phyloP scores from a whole-genome alignment of 2,797 vertebrate genomes.

The Periparus ater region DNA sequence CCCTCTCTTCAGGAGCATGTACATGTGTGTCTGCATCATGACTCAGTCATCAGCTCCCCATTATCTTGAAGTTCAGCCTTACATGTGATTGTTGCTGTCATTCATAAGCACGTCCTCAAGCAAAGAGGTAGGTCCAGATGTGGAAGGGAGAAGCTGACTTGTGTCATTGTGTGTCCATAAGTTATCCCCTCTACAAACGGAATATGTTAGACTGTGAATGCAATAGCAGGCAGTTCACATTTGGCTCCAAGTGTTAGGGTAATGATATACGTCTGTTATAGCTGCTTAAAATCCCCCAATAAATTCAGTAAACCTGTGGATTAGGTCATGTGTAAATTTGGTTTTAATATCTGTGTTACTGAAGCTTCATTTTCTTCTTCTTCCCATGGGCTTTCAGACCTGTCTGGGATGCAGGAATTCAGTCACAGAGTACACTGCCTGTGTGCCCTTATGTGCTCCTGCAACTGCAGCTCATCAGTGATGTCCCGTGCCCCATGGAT shows the following conservation, averaged over 20 bases:
- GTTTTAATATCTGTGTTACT: neutral
- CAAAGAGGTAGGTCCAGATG: neutral
- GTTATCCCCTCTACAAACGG: neutral
- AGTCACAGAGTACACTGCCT: neutral
- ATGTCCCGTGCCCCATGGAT: neutral
- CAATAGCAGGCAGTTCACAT: neutral
- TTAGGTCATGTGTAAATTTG: neutral
- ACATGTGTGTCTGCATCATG: neutral
- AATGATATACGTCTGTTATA: neutral
- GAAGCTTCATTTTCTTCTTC: neutral
- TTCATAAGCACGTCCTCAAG: rapidly evolving
- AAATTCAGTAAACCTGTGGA: neutral
- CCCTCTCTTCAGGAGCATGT: neutral
- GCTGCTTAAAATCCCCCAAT: neutral
- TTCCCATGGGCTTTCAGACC: neutral
- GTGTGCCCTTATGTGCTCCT: neutral
- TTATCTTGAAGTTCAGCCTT: neutral
- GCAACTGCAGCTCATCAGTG: neutral
- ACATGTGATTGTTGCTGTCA: neutral
- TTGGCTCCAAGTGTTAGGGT: neutral
- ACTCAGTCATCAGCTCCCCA: neutral
- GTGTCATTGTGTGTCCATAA: rapidly evolving
- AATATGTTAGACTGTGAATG: neutral
- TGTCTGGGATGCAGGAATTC: neutral
- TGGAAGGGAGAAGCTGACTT: neutral